phyloP scores from a whole-genome alignment of 2,113 vertebrate genomes.

The Elaphurus davidianus region DNA sequence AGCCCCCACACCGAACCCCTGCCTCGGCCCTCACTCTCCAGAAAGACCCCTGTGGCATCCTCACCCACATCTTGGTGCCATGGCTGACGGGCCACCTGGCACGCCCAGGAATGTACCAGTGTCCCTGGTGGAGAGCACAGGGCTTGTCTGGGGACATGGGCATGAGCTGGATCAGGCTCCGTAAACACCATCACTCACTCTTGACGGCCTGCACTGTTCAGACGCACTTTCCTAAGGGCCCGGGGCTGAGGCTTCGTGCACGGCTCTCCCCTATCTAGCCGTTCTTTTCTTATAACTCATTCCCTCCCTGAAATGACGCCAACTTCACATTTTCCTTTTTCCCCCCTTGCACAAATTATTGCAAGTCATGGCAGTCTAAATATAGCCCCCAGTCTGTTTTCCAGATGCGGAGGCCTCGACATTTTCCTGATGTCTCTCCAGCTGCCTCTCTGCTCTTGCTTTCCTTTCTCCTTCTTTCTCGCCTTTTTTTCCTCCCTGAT shows the following conservation, averaged over 20 bases:
- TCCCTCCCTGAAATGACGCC: slow-evolving; percentile 63
- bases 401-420: slow-evolving; percentile 80
- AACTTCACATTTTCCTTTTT: slow-evolving; percentile 72
- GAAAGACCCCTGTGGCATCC: slow-evolving; percentile 61
- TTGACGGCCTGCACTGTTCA: slow-evolving; percentile 39
- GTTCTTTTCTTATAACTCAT: slow-evolving; percentile 75
- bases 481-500: background rate
- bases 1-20: background rate
- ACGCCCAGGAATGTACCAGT: slow-evolving; percentile 59
- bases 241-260: slow-evolving; percentile 40
- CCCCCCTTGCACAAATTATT: slow-evolving; percentile 76
- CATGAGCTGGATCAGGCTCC: slow-evolving; percentile 72
- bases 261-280: slow-evolving; percentile 34
- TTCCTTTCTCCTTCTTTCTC: slow-evolving; percentile 51
- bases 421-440: slow-evolving; percentile 77
- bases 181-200: slow-evolving; percentile 79
- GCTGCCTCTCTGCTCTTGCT: slow-evolving; percentile 69
- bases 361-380: slow-evolving; percentile 87
- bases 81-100: slow-evolving; percentile 57
- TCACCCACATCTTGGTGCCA: slow-evolving; percentile 51
- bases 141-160: slow-evolving; percentile 61
- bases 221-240: slow-evolving; percentile 53
- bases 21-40: slow-evolving; percentile 11
- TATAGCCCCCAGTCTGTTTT: slow-evolving; percentile 84
- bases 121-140: slow-evolving; percentile 64